Base-by-base conservation (phyloP, 2,888 invertebrate species). In the Ctena decussata region DNA sequence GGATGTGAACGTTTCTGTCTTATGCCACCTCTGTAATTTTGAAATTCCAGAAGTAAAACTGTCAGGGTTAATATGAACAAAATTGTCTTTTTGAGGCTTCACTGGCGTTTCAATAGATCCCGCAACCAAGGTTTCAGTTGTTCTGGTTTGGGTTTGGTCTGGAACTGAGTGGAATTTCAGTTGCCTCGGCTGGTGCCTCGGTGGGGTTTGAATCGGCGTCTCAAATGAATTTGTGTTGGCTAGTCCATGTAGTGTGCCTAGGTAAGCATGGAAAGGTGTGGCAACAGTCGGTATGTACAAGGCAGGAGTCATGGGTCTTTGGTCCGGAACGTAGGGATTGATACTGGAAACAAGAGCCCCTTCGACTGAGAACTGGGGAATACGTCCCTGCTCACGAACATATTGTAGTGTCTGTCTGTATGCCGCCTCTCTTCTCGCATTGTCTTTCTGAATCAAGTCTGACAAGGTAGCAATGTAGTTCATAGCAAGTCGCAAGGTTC, bases 401-500 rank as follows among this genome's bases (percentile, higher is more conserved):
- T 75, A 75, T 24, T 81, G 65, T 27, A 82, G 32, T 11, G 84
- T 57, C 24, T 82, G 82, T 39, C 65, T 77, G 72, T 87, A 85
- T 32, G 44, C 49, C 8, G 30, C 73, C 53, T 84, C 77, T 15
- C 84, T 81, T 41, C 86, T 79, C 46, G 84, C 74, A 27, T 84
- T 79, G 73, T 91, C 90, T 24, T 90, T 84, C 0, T 84, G 79
- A 12, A 93, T 76, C 71, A 93, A 57, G 24, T 91, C 90, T 27
- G 86, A 83, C 35, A 93, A 72, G 11, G 81, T 81, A 15, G 84
- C 73, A n/a, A 93, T 93, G 71, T 93, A 93, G 53, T 86, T 86
- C 76, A 87, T 89, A 35, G 93, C 93, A n/a, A 91, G 77, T 15
- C 91, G 86, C 21, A 93, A 79, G 6, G 92, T 91, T 65, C 92